Evolutionary conservation across 2,888 invertebrate species (phyloP).

Genomic region (Ormyrus nitidulus): DNA sequence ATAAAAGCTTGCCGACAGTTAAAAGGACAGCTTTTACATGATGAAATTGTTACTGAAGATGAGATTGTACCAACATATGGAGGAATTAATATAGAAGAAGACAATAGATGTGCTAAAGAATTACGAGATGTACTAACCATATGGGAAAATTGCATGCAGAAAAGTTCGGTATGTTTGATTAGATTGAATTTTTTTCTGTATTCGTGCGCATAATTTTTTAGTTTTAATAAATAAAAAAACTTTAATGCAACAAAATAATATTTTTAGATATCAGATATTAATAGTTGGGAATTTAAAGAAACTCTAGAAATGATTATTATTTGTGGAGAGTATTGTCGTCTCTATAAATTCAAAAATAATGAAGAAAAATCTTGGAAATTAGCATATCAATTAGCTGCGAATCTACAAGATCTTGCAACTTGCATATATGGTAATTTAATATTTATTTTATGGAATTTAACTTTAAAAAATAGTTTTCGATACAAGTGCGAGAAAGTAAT

Average conservation of each 20-base stretch:
- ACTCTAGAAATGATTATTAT: constrained; percentile 64
- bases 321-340: constrained; percentile 68
- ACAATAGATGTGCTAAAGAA: constrained; percentile 59
- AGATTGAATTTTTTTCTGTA: no score
- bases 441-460: not conserved
- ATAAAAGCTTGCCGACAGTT: constrained; percentile 50
- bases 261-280: constrained; percentile 59
- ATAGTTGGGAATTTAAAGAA: constrained; percentile 61
- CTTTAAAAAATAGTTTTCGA: constrained; percentile 11
- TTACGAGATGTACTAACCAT: constrained; percentile 60
- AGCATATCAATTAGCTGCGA: constrained; percentile 64
- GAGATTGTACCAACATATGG: constrained; percentile 68
- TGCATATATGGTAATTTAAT: constrained; percentile 65
- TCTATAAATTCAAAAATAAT: constrained; percentile 65
- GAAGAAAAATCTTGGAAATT: constrained; percentile 68
- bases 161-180: constrained; percentile 62
- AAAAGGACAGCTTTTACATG: constrained; percentile 25
- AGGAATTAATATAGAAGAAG: constrained; percentile 67
- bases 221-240: no score
- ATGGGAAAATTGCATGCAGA: constrained; percentile 64
- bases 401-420: constrained; percentile 60
- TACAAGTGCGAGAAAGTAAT: no score
- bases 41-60: constrained; percentile 53
- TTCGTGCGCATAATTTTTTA: no score
- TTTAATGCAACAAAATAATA: not conserved